phyloP scores from a whole-genome alignment of 2,113 vertebrate genomes.

The Microtus oregoni region DNA sequence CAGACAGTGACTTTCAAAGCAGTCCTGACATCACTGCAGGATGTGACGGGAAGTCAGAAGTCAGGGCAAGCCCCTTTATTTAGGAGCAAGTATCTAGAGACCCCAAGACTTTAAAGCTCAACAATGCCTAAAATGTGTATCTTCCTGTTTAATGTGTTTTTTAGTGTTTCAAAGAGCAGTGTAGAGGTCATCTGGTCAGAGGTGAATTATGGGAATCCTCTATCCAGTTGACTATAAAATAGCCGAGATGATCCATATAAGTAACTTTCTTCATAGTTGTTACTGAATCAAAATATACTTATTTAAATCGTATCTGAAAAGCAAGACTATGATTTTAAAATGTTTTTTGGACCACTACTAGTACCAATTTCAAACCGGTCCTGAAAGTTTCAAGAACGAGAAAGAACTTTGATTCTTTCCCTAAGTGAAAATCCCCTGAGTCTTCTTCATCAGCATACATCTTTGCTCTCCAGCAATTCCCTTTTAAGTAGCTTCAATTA shows the following conservation, averaged over 20 bases:
- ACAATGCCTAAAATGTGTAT: neutral
- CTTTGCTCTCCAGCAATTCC: constrained; percentile 53
- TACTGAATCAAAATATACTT: constrained; percentile 44
- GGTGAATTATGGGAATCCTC: constrained; percentile 16
- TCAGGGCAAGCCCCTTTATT: neutral
- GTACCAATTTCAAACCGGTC: constrained; percentile 8
- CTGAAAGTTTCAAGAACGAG: neutral
- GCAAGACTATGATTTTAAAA: neutral
- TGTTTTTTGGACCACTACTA: constrained; percentile 39
- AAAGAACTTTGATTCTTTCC: constrained; percentile 49
- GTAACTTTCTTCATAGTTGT: neutral
- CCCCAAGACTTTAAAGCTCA: neutral
- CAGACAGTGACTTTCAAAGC: neutral
- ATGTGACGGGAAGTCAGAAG: neutral
- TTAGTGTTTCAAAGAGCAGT: neutral
- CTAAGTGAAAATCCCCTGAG: constrained; percentile 47
- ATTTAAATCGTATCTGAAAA: constrained; percentile 44
- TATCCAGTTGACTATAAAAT: constrained; percentile 12
- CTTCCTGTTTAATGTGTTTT: no score
- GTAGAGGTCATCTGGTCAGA: constrained; percentile 25
- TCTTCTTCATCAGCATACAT: constrained; percentile 20
- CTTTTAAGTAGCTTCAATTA: constrained; percentile 70
- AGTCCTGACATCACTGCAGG: neutral
- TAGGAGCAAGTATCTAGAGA: neutral
- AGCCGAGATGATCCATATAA: constrained; percentile 38